Percentiles rank a stretch among this genome's conserved stretches.
phyloP scores from a whole-genome alignment of 2,888 invertebrate species.

The Amphipyra berbera region DNA sequence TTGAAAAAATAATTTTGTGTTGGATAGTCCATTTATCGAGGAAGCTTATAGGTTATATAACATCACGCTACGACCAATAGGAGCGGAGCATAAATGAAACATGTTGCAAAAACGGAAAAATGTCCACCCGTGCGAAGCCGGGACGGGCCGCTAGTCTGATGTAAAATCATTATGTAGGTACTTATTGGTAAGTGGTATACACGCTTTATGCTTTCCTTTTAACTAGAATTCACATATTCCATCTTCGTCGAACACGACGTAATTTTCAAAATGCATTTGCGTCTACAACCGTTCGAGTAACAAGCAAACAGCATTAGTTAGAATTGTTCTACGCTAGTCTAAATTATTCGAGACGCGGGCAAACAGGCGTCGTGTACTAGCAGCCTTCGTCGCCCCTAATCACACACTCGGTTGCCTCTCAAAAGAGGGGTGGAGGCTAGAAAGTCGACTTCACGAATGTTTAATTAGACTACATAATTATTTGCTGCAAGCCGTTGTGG shows the following conservation, averaged over 20 bases:
- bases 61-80: no score
- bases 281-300: constrained; percentile 20
- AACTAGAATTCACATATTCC: background rate
- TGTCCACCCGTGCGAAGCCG: no score
- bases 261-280: constrained; percentile 11
- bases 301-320: constrained; percentile 52
- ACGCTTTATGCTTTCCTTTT: no score
- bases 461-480: constrained; percentile 80
- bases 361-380: constrained; percentile 57
- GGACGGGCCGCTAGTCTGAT: no score
- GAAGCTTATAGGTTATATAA: no score
- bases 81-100: no score
- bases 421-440: constrained; percentile 71
- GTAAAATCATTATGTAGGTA: no score
- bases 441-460: constrained; percentile 72
- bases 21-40: no score
- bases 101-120: no score
- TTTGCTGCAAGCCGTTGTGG: constrained; percentile 50
- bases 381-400: constrained; percentile 76
- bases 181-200: no score
- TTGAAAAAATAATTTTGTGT: no score
- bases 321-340: constrained; percentile 45
- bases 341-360: constrained; percentile 53
- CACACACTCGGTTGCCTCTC: constrained; percentile 80
- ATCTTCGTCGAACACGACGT: background rate